Conservation (phyloP, 64 coral and sea anemone genomes). For the Actinia equina region DNA sequence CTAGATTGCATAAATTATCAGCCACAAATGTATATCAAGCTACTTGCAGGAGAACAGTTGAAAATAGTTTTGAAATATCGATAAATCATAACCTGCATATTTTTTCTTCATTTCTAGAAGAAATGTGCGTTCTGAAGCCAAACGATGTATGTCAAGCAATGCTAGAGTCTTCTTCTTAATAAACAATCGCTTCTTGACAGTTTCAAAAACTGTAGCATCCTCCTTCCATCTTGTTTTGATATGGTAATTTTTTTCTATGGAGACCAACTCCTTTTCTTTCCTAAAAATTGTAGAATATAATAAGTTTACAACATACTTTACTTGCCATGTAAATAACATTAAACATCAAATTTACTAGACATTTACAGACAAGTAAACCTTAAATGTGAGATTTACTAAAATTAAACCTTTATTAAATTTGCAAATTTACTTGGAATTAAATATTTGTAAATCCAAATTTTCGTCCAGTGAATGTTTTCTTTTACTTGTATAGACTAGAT, state of each 20-base stretch:
- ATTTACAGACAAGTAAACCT: background rate
- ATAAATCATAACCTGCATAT: slow-evolving; percentile 32
- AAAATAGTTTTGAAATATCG: background rate
- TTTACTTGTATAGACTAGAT: too few species aligned
- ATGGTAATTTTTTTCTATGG: background rate
- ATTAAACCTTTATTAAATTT: slow-evolving; percentile 7
- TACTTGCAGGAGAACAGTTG: background rate
- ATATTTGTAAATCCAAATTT: too few species aligned
- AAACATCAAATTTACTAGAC: slow-evolving; percentile 2
- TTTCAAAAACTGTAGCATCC: background rate
- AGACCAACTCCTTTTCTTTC: background rate
- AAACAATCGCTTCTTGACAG: background rate
- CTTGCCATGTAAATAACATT: background rate
- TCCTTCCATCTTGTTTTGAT: background rate
- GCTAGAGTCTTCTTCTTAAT: background rate
- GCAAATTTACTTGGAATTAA: background rate
- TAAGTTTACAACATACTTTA: background rate
- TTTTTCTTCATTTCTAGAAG: slow-evolving; percentile 40
- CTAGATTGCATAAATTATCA: background rate
- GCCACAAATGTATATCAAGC: background rate
- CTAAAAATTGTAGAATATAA: background rate
- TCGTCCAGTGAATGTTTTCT: too few species aligned
- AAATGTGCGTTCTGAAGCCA: slow-evolving; percentile 32
- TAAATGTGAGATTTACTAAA: slow-evolving; percentile 5
- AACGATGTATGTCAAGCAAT: background rate